phyloP scores from a whole-genome alignment of 2,797 vertebrate genomes.

The Sparidentex hasta region DNA sequence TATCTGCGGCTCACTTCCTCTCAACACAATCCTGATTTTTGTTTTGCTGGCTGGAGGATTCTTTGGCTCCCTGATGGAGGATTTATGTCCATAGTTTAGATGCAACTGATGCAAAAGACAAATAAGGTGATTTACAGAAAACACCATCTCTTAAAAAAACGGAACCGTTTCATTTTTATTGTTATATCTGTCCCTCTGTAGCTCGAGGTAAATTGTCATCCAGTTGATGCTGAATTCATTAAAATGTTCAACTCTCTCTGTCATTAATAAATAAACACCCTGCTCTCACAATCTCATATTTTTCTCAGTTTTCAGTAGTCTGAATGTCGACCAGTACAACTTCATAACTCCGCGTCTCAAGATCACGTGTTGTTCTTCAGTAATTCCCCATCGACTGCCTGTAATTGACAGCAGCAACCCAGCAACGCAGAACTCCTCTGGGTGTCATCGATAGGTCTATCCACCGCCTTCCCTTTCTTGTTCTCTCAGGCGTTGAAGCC shows the following conservation, averaged over 20 bases:
- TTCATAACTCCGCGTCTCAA: neutral
- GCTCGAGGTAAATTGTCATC: constrained; percentile 2
- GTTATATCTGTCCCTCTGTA: constrained; percentile 6
- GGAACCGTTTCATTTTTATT: neutral
- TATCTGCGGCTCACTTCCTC: constrained; percentile 19
- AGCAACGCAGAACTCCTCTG: constrained; percentile 24
- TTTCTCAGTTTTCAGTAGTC: neutral
- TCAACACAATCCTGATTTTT: constrained; percentile 11
- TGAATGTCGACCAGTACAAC: neutral
- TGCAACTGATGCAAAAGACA: too few species aligned
- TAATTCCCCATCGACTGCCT: constrained; percentile 24
- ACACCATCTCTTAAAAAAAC: constrained; percentile 35
- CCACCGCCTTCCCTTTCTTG: constrained; percentile 30
- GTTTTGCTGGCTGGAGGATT: constrained; percentile 12
- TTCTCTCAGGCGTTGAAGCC: constrained; percentile 46
- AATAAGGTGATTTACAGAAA: too few species aligned
- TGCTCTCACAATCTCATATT: neutral
- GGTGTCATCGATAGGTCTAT: constrained; percentile 61
- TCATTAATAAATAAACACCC: neutral
- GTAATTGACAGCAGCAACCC: constrained; percentile 14
- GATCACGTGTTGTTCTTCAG: neutral
- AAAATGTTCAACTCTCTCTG: constrained; percentile 24
- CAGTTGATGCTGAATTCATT: neutral
- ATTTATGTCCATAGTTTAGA: neutral
- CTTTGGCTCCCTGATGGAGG: neutral